phyloP scores from a whole-genome alignment of 2,888 invertebrate species.

The Lasioglossum vierecki region DNA sequence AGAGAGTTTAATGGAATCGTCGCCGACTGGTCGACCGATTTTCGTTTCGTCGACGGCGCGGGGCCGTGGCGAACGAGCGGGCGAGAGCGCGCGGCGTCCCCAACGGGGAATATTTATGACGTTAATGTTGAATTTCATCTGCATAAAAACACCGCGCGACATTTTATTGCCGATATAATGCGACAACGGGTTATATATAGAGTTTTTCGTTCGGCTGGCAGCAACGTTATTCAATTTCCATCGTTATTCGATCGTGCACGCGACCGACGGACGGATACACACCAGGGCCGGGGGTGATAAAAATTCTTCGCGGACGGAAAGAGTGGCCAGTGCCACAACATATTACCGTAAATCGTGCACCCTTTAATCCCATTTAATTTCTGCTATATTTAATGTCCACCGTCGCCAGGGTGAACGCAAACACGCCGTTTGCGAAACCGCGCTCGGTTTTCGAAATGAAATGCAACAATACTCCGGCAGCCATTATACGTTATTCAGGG shows the following conservation, averaged over 20 bases:
- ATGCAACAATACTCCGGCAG: not conserved
- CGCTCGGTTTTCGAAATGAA: constrained; percentile 21
- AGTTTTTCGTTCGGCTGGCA: constrained; percentile 42
- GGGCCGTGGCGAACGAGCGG: not conserved
- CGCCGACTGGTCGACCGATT: constrained; percentile 16
- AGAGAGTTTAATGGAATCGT: constrained; percentile 14
- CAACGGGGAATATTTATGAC: constrained; percentile 24
- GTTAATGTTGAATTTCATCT: constrained; percentile 16
- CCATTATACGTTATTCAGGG: not conserved
- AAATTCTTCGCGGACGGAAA: constrained; percentile 32
- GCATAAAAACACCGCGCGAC: constrained; percentile 19
- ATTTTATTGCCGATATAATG: constrained; percentile 51
- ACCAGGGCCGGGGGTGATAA: constrained; percentile 21
- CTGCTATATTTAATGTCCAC: constrained; percentile 34
- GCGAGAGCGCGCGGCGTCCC: not conserved
- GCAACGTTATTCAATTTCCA: constrained; percentile 66
- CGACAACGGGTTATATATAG: constrained; percentile 34
- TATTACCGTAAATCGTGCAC: constrained; percentile 33
- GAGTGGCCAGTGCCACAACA: constrained; percentile 26
- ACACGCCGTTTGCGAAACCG: not conserved
- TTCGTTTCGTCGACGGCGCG: not conserved
- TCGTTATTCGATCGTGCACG: constrained; percentile 51
- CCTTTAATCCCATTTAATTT: constrained; percentile 54
- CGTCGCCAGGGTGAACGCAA: not conserved
- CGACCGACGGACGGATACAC: not conserved